Evolutionary conservation across 2,797 vertebrate species (phyloP).

Genomic region (Myotis myotis): DNA sequence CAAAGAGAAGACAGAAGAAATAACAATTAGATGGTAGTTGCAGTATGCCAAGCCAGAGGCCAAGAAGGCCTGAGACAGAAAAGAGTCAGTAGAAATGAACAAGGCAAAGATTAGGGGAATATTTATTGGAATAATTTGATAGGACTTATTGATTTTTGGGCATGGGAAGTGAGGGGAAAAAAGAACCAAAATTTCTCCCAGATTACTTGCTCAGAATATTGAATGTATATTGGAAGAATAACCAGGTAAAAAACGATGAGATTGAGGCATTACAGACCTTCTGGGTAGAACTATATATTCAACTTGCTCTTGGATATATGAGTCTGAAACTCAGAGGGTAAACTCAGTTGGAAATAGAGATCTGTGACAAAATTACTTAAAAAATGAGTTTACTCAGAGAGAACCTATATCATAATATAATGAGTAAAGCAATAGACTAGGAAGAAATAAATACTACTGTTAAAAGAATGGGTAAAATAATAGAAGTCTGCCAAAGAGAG

Average conservation of each 20-base stretch:
- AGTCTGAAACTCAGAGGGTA: background rate
- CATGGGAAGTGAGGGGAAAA: background rate
- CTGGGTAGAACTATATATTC: background rate
- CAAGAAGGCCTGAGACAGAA: background rate
- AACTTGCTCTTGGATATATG: background rate
- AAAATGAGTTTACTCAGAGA: background rate
- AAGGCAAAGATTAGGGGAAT: background rate
- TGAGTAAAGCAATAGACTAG: background rate
- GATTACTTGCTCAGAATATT: background rate
- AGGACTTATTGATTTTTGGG: background rate
- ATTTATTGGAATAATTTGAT: background rate
- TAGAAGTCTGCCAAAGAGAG: background rate
- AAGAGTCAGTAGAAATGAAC: background rate
- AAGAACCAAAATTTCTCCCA: background rate
- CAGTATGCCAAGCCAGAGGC: background rate
- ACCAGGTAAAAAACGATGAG: background rate
- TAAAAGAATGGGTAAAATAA: background rate
- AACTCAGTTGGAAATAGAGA: background rate
- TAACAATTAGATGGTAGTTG: background rate
- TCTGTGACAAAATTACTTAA: background rate
- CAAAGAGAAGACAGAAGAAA: background rate
- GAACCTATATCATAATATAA: background rate
- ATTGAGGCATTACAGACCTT: background rate
- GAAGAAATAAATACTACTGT: background rate
- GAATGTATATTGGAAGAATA: background rate